Conservation (phyloP, 92 coral and sea anemone species). For the Zoanthus gigantus region DNA sequence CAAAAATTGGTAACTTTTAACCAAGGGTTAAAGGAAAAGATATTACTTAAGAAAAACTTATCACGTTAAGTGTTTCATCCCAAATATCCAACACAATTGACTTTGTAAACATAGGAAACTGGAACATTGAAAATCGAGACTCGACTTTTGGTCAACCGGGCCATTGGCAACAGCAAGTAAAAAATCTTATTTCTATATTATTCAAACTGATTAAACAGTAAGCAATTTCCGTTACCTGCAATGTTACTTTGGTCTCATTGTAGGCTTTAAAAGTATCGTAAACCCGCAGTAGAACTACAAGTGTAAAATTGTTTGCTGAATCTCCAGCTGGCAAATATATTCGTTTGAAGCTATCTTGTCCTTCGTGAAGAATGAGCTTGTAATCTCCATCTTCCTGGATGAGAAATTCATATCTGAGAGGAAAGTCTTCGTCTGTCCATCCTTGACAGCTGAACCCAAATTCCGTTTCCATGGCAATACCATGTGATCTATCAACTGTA, state of each 20-base stretch:
- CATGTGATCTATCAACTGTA: constrained; percentile 59
- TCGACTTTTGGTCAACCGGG: background rate
- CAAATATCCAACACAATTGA: too few relatives aligned
- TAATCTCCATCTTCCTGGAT: constrained; percentile 65
- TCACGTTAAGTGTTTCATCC: too few relatives aligned
- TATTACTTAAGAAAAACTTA: too few relatives aligned
- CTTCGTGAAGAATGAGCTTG: constrained; percentile 62
- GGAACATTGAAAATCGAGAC: too few relatives aligned
- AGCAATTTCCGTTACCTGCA: constrained; percentile 62
- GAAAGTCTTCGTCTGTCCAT: constrained; percentile 80
- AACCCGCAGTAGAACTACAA: constrained; percentile 63
- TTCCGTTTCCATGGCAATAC: constrained; percentile 76
- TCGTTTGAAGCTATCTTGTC: constrained; percentile 39
- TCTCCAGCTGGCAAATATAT: constrained; percentile 82
- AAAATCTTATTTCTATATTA: background rate
- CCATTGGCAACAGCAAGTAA: background rate
- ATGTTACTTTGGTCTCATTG: constrained; percentile 44
- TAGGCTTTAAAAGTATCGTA: constrained; percentile 76
- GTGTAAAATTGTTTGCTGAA: constrained; percentile 49
- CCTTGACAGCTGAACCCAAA: constrained; percentile 83
- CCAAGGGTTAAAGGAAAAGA: too few relatives aligned
- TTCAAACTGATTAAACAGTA: background rate
- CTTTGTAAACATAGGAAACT: too few relatives aligned
- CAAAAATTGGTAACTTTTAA: too few relatives aligned
- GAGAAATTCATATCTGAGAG: constrained; percentile 78